Percentiles rank a stretch among this genome's conserved stretches.
Evolutionary conservation across 2,888 invertebrate species (phyloP).

Genomic region (Neocrepidodera transversa): DNA sequence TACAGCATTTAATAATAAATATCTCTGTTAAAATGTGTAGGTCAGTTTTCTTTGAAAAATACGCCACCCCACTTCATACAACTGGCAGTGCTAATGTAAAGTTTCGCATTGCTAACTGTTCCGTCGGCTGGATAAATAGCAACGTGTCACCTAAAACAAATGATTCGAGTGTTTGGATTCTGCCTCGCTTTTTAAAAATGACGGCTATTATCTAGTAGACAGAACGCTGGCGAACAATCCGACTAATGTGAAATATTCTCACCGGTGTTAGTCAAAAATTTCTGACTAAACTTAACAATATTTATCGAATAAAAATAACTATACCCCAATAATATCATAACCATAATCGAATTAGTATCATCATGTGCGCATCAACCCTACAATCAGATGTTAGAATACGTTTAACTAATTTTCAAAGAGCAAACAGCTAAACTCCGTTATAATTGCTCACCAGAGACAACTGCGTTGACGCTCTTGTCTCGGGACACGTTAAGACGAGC

Average conservation of each 20-base stretch:
- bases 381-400: slow-evolving; percentile 7
- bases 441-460: slow-evolving; percentile 20
- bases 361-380: not conserved
- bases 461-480: slow-evolving; percentile 19
- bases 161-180: slow-evolving; percentile 54
- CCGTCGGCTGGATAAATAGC: slow-evolving; percentile 57
- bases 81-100: slow-evolving; percentile 20
- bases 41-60: slow-evolving; percentile 4
- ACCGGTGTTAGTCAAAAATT: too few species aligned
- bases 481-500: slow-evolving; percentile 17
- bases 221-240: slow-evolving; percentile 57
- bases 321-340: not conserved
- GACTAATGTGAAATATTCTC: slow-evolving; percentile 56
- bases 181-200: slow-evolving; percentile 58
- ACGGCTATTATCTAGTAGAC: slow-evolving; percentile 58
- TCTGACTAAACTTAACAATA: too few species aligned
- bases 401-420: slow-evolving; percentile 19
- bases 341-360: not conserved
- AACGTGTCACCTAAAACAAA: slow-evolving; percentile 57
- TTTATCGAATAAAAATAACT: too few species aligned
- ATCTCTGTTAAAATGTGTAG: not conserved
- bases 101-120: slow-evolving; percentile 40
- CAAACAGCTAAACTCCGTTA: slow-evolving; percentile 9
- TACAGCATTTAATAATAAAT: not conserved
- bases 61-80: slow-evolving; percentile 2